Percentiles rank a stretch among this genome's conserved stretches.
Conservation (phyloP, 2,113 vertebrate species). For the Coregonus clupeaformis region DNA sequence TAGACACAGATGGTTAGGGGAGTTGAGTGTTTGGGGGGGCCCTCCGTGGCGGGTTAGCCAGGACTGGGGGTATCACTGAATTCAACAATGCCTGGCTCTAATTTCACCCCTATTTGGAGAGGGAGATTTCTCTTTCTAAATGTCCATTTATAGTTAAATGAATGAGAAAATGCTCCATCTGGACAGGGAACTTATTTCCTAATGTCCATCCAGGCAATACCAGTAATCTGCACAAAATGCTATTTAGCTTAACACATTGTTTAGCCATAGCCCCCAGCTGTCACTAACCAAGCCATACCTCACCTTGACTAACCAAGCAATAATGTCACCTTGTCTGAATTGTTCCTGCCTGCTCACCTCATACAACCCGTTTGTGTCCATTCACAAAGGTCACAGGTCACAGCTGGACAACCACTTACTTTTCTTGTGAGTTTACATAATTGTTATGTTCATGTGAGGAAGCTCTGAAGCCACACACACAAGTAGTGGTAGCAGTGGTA, state of each 20-base stretch:
- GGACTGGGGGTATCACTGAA: slow-evolving; percentile 6
- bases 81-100: slow-evolving; percentile 24
- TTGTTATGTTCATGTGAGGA: too few relatives aligned
- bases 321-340: slow-evolving; percentile 12
- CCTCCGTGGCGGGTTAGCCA: not conserved
- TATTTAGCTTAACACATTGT: not conserved
- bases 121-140: not conserved
- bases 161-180: not conserved
- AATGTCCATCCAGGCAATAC: not conserved
- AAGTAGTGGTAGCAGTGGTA: too few relatives aligned
- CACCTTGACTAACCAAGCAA: slow-evolving; percentile 12
- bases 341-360: too few relatives aligned
- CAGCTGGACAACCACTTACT: too few relatives aligned
- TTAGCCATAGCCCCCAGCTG: slow-evolving; percentile 39
- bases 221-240: not conserved
- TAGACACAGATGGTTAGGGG: slow-evolving; percentile 18
- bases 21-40: not conserved
- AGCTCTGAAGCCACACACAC: too few relatives aligned
- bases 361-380: too few relatives aligned
- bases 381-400: too few relatives aligned
- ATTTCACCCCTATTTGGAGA: not conserved
- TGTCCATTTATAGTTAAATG: too few relatives aligned
- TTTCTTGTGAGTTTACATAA: too few relatives aligned
- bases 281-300: slow-evolving; percentile 2
- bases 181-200: not conserved